Evolutionary conservation across 2,888 invertebrate genomes (phyloP).

Genomic region (Dilophus febrilis): DNA sequence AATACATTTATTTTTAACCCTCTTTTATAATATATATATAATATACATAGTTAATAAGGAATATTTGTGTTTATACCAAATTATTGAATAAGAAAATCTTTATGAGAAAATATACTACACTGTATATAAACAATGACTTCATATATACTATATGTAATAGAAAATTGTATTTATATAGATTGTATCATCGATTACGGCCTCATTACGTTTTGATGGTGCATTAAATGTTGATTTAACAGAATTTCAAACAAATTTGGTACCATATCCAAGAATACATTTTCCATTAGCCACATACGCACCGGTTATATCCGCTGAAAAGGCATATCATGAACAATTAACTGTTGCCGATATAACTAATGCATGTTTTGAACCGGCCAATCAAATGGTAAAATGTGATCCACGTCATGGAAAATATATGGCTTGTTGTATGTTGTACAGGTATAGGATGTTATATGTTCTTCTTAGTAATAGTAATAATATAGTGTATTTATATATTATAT

Average conservation of each 20-base stretch:
- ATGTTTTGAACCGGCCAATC: slow-evolving; percentile 89
- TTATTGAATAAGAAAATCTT: too few species aligned
- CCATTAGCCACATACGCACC: slow-evolving; percentile 83
- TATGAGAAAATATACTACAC: too few species aligned
- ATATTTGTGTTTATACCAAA: too few species aligned
- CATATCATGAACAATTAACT: slow-evolving; percentile 80
- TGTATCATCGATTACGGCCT: slow-evolving; percentile 85
- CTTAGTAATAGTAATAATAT: not conserved
- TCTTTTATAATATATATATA: too few species aligned
- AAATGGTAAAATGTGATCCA: slow-evolving; percentile 87
- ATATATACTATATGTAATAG: too few species aligned
- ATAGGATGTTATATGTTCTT: slow-evolving; percentile 12
- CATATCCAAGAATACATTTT: slow-evolving; percentile 91
- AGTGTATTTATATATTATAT: not conserved
- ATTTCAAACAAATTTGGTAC: slow-evolving; percentile 86
- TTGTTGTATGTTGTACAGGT: slow-evolving; percentile 70
- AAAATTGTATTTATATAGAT: too few species aligned
- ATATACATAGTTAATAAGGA: too few species aligned
- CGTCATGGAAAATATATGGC: slow-evolving; percentile 87
- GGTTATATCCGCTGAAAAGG: slow-evolving; percentile 83
- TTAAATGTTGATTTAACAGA: slow-evolving; percentile 86
- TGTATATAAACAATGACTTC: too few species aligned
- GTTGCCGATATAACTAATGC: slow-evolving; percentile 88
- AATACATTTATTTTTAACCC: too few species aligned
- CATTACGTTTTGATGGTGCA: slow-evolving; percentile 80